These are phyloP conservation scores for Drosophila prostipennis DNA, from an alignment of 2,888 invertebrate species.

Conservation along the genomic window DNA sequence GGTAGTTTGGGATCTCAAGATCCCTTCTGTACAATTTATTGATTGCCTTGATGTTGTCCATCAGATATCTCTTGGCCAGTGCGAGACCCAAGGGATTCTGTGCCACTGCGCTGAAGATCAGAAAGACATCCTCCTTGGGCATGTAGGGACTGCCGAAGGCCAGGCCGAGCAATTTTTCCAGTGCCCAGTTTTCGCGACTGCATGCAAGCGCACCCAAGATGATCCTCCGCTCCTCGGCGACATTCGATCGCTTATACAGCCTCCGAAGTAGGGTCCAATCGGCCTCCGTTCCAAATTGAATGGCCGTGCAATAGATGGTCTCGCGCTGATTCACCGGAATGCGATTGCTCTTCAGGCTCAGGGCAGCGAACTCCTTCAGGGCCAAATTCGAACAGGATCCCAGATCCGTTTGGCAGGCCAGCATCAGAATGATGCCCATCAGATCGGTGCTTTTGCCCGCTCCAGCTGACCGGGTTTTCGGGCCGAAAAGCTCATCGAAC, in stretches of 20 bases:
- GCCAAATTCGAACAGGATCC: conserved; percentile 1
- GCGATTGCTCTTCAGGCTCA: background rate
- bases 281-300: conserved; percentile 86
- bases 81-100: conserved; percentile 89
- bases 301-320: conserved; percentile 89
- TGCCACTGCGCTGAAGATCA: conserved; percentile 1
- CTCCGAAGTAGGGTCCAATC: conserved; percentile 92
- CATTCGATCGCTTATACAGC: conserved; percentile 89
- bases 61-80: conserved; percentile 92
- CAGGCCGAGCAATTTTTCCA: conserved; percentile 88
- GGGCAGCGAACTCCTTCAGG: background rate
- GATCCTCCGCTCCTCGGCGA: conserved; percentile 89
- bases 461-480: background rate
- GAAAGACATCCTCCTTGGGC: conserved; percentile 2
- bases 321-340: conserved; percentile 85
- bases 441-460: background rate
- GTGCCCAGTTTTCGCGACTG: conserved; percentile 88
- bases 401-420: conserved; percentile 86
- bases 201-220: conserved; percentile 89
- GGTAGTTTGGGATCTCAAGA: too few relatives aligned
- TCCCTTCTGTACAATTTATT: conserved; percentile 2
- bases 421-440: conserved; percentile 82
- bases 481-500: background rate
- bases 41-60: conserved; percentile 85
- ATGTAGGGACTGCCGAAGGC: conserved; percentile 1